Conservation (phyloP, 1,140 invertebrate genomes). For the Orchesella cincta region DNA sequence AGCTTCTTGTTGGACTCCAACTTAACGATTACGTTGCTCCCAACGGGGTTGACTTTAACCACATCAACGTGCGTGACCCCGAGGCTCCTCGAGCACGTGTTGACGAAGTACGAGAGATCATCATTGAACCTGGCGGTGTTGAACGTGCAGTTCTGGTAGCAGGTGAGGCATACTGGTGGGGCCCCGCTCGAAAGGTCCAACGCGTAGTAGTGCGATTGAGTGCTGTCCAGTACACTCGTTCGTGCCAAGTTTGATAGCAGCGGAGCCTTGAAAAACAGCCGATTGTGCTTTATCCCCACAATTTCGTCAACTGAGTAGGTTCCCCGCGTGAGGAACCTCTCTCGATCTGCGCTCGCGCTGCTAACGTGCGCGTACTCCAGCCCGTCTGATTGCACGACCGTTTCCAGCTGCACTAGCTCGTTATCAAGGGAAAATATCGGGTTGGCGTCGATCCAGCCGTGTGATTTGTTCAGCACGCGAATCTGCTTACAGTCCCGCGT, state of each 20-base stretch:
- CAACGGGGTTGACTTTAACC: background rate
- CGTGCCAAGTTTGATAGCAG: background rate
- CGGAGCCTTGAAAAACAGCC: background rate
- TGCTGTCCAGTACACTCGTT: background rate
- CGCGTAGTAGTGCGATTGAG: constrained; percentile 1
- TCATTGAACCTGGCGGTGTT: background rate
- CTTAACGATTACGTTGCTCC: background rate
- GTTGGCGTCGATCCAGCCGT: background rate
- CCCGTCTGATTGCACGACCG: background rate
- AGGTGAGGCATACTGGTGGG: background rate
- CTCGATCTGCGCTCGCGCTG: background rate
- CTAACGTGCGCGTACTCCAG: background rate
- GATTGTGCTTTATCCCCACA: background rate
- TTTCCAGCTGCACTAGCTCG: background rate
- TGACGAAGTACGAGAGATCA: background rate
- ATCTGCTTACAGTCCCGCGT: background rate
- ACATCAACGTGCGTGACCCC: background rate
- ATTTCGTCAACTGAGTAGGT: constrained; percentile 9
- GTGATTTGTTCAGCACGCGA: background rate
- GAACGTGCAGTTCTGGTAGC: background rate
- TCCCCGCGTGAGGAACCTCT: background rate
- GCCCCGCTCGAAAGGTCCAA: background rate
- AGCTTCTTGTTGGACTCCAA: background rate
- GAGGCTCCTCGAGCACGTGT: background rate
- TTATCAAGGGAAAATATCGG: background rate